These are phyloP conservation scores for Neocrepidodera transversa DNA, from an alignment of 2,888 invertebrate species.

Conservation along the genomic window DNA sequence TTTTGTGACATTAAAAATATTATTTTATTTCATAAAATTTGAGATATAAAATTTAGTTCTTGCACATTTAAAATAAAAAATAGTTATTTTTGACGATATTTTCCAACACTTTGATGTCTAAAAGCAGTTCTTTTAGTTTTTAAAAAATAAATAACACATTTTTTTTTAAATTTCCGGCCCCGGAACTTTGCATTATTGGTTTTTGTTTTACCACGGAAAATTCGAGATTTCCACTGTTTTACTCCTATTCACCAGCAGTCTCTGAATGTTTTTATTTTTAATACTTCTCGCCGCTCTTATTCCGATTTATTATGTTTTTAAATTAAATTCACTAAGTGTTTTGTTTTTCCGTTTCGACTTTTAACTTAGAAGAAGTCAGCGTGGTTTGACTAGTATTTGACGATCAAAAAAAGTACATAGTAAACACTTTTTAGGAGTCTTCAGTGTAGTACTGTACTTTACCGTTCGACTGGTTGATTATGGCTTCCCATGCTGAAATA, in stretches of 20 bases:
- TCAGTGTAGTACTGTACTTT: constrained; percentile 67
- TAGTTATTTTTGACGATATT: constrained; percentile 40
- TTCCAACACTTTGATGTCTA: constrained; percentile 32
- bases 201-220: constrained; percentile 32
- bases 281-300: constrained; percentile 12
- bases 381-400: constrained; percentile 43
- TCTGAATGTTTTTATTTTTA: no score
- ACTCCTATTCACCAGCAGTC: constrained; percentile 28
- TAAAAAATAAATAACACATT: constrained; percentile 37
- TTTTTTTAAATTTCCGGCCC: constrained; percentile 35
- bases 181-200: constrained; percentile 42
- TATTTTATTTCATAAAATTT: no score
- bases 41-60: no score
- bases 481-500: constrained; percentile 74
- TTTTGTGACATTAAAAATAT: no score
- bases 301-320: constrained; percentile 2
- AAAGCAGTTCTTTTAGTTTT: neutral
- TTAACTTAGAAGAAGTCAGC: constrained; percentile 20
- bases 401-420: constrained; percentile 24
- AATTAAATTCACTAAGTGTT: neutral
- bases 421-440: constrained; percentile 58
- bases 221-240: constrained; percentile 39
- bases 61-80: constrained; percentile 21
- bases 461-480: constrained; percentile 63
- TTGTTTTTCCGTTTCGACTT: neutral